Base-by-base conservation (phyloP, 2,113 vertebrate species). In the Heteronetta atricapilla region DNA sequence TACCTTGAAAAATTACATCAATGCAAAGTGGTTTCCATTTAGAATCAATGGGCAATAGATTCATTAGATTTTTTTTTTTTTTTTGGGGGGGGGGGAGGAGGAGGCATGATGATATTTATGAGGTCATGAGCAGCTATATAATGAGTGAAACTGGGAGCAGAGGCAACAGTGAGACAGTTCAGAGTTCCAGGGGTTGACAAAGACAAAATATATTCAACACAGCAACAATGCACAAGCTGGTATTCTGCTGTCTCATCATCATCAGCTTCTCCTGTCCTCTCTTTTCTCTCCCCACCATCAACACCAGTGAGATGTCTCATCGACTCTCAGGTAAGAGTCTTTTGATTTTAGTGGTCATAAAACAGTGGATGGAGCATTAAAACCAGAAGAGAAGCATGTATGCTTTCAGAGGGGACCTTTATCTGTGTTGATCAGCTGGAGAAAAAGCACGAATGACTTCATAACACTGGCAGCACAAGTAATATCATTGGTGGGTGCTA, bases 1-100 rank as follows among this genome's bases (percentile, higher is more conserved):
- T 97, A 97, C 97, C 95, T 95, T 97, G 97, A 98, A 97, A 97
- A 97, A 98, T 98, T 95, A 98, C 98, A 97, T 98, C 98, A 98
- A 97, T 96, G 97, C 97, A 97, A 97, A 98, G 97, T 96, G 97
- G 91, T 96, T 98, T 97, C 95, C 96, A 97, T 96, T 97, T 87
- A 89, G 95, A 93, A 95, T 97, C 95, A 75, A 80, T 70, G 83
- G 95, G 96, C 94, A 97, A 97, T 96, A 92, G 95, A 95, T 94
- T 93, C 34, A 95, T 93, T 90, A 91, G 78, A 53, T 92, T 66
- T 78, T 86, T 70, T 76, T 82, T 55, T 48, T 48, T 48, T 48
- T 48, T 46, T 46, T 46, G 69, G 84, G 28, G 89, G 89, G 80
- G 90, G 80, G 60, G 83, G 94, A 70, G 94, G 56, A 25, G 13